Evolutionary conservation across 2,888 invertebrate species (phyloP).

Genomic region (Lamproptera curius): DNA sequence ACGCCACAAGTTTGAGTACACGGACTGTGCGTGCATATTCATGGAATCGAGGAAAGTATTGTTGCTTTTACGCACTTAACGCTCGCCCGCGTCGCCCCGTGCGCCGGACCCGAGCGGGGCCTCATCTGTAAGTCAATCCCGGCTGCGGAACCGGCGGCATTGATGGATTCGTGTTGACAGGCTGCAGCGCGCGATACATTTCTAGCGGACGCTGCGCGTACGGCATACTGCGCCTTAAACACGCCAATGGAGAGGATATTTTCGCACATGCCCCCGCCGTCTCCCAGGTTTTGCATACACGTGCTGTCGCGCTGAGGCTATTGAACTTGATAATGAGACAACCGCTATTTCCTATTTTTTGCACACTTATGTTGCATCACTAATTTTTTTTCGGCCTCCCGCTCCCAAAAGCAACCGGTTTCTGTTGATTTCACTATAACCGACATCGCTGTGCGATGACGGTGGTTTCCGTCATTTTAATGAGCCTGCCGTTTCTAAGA

Average conservation of each 20-base stretch:
- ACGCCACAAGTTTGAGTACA: slow-evolving; percentile 36
- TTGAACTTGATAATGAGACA: slow-evolving; percentile 76
- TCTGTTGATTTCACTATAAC: slow-evolving; percentile 26
- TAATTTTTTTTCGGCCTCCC: slow-evolving; percentile 42
- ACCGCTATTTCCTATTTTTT: slow-evolving; percentile 62
- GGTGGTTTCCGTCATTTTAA: slow-evolving; percentile 4
- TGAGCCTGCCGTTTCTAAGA: slow-evolving; percentile 8
- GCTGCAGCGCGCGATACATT: slow-evolving; percentile 61
- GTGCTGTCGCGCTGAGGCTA: slow-evolving; percentile 70
- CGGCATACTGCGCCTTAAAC: slow-evolving; percentile 64
- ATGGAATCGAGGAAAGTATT: slow-evolving; percentile 77
- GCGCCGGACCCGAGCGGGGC: slow-evolving; percentile 35
- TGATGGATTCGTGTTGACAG: slow-evolving; percentile 69
- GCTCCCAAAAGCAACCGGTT: slow-evolving; percentile 28
- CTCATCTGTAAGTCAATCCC: slow-evolving; percentile 50
- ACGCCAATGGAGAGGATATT: slow-evolving; percentile 47
- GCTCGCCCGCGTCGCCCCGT: slow-evolving; percentile 4
- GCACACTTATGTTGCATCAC: slow-evolving; percentile 63
- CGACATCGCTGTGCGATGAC: background rate
- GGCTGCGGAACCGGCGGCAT: slow-evolving; percentile 50
- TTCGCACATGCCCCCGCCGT: slow-evolving; percentile 51
- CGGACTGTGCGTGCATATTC: slow-evolving; percentile 62
- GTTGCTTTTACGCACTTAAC: slow-evolving; percentile 32
- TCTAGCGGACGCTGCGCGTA: slow-evolving; percentile 41
- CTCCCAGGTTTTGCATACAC: slow-evolving; percentile 71